These are phyloP conservation scores for Caretta caretta DNA, from an alignment of 2,113 vertebrate species.

Conservation along the genomic window DNA sequence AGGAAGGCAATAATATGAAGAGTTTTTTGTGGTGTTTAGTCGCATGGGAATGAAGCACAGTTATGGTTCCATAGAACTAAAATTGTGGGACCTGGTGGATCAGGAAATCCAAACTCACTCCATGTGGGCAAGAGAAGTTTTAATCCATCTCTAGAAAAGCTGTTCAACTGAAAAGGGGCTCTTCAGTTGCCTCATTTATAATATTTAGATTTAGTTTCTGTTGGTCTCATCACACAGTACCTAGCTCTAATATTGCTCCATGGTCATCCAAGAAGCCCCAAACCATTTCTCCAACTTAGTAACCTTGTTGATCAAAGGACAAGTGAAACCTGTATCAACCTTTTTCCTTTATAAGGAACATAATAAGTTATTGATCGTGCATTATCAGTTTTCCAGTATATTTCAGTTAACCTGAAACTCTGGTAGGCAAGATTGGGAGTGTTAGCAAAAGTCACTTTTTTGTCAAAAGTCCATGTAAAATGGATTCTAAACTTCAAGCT, in stretches of 20 bases:
- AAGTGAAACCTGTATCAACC: background rate
- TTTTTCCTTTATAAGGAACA: background rate
- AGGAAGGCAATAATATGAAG: background rate
- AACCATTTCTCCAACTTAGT: background rate
- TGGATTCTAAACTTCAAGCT: background rate
- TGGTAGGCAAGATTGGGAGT: background rate
- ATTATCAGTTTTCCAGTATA: background rate
- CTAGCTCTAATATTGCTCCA: background rate
- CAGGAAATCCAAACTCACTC: background rate
- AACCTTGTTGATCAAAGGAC: background rate
- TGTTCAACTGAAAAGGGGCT: background rate
- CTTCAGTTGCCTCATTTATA: background rate
- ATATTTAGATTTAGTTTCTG: background rate
- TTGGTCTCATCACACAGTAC: background rate
- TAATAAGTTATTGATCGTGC: background rate
- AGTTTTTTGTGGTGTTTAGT: background rate
- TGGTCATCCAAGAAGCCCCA: background rate
- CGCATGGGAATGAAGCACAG: background rate
- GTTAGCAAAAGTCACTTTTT: accelerated
- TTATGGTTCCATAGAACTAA: background rate
- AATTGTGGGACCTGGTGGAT: accelerated
- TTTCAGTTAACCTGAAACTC: background rate
- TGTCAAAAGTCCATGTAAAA: background rate
- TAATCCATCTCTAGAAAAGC: background rate
- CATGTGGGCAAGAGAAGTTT: background rate